phyloP scores from a whole-genome alignment of 2,888 invertebrate species.

The Parelbella ahira region DNA sequence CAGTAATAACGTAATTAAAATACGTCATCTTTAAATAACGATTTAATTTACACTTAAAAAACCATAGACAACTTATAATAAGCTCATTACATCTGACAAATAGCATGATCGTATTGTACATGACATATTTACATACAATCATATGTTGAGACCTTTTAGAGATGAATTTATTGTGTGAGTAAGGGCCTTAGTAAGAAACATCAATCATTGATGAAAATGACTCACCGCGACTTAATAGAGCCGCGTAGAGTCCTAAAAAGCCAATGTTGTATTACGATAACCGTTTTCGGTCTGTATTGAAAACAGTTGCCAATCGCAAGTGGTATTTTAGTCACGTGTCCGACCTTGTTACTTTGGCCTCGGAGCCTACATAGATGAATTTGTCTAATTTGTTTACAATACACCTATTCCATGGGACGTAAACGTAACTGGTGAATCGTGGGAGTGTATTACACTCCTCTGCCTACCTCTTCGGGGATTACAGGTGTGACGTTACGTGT shows the following conservation, averaged over 20 bases:
- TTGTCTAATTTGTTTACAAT: too few species aligned
- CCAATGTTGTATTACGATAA: background rate
- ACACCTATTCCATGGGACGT: too few species aligned
- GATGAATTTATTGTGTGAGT: slow-evolving; percentile 32
- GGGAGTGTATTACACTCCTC: too few species aligned
- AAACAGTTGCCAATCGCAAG: background rate
- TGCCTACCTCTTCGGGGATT: too few species aligned
- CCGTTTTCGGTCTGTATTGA: slow-evolving; percentile 10
- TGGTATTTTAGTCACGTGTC: background rate
- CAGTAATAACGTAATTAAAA: too few species aligned
- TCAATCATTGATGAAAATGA: slow-evolving; percentile 28
- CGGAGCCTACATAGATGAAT: too few species aligned
- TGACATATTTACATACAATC: slow-evolving; percentile 40
- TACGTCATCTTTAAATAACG: background rate
- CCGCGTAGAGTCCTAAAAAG: slow-evolving; percentile 2
- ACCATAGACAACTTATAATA: slow-evolving; percentile 18
- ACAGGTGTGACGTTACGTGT: too few species aligned
- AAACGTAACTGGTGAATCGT: too few species aligned
- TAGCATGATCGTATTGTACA: slow-evolving; percentile 13
- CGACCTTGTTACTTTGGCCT: too few species aligned
- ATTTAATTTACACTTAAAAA: slow-evolving; percentile 12
- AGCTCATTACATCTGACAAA: slow-evolving; percentile 16
- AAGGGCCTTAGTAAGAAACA: slow-evolving; percentile 28
- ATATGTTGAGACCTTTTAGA: slow-evolving; percentile 28
- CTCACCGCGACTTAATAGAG: slow-evolving; percentile 17